phyloP scores from a whole-genome alignment of 2,113 vertebrate genomes.

The Noctilio leporinus region DNA sequence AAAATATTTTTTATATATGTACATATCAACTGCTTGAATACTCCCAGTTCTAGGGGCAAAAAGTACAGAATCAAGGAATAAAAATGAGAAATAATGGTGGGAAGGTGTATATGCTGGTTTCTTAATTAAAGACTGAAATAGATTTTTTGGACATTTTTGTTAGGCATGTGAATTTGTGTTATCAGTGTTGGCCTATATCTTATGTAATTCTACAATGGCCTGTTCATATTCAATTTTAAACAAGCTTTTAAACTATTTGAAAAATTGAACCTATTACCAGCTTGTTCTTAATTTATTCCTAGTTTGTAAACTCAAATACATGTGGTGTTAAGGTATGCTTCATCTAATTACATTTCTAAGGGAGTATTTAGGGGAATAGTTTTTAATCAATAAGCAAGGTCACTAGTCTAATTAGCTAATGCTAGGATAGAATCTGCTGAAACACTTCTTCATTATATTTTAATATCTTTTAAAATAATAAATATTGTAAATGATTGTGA shows the following conservation, averaged over 20 bases:
- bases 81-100: background rate
- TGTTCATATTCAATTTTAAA: background rate
- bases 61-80: background rate
- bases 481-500: background rate
- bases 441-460: background rate
- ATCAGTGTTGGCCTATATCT: no score
- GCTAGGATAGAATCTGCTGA: background rate
- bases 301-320: background rate
- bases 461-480: background rate
- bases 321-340: background rate
- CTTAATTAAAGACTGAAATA: background rate
- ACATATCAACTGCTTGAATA: background rate
- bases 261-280: background rate
- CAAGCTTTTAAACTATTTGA: background rate
- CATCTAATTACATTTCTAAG: background rate
- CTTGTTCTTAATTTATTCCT: background rate
- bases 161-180: background rate
- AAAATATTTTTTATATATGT: background rate
- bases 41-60: background rate
- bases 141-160: background rate
- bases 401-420: background rate
- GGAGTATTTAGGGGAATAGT: background rate
- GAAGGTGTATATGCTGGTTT: background rate
- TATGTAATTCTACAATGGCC: background rate
- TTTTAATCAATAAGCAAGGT: background rate